A percentile compares a stretch with the other conserved stretches of the same genome.
Conservation (phyloP, 2,797 vertebrate genomes). For the Sebastiscus albofasciatus region DNA sequence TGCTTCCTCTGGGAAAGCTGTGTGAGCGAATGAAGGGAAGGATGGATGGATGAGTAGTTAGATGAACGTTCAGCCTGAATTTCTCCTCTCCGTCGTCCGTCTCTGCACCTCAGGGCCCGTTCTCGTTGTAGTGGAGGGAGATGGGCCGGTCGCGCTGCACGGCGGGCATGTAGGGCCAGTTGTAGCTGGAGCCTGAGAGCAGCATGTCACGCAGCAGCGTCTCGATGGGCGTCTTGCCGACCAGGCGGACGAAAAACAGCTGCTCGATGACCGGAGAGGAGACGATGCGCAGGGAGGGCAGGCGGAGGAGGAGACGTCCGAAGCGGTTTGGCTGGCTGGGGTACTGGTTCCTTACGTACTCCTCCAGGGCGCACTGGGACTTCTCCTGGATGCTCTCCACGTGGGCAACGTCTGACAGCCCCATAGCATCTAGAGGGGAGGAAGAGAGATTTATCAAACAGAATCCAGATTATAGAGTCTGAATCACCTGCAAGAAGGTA, state of each 20-base stretch:
- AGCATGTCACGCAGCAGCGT: conserved; percentile 92
- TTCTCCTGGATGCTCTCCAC: conserved; percentile 92
- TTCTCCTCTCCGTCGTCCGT: background rate
- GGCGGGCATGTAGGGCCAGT: conserved; percentile 87
- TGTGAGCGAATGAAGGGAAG: conserved; percentile 31
- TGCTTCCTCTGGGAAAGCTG: conserved; percentile 44
- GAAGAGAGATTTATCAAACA: background rate
- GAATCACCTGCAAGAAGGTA: background rate
- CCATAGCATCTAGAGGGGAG: conserved; percentile 84
- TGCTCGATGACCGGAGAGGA: conserved; percentile 91
- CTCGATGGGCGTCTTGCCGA: conserved; percentile 92
- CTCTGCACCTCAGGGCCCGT: conserved; percentile 78
- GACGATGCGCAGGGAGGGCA: conserved; percentile 89
- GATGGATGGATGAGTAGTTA: conserved; percentile 17
- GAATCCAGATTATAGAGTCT: background rate
- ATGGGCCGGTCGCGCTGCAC: conserved; percentile 85
- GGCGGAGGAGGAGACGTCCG: conserved; percentile 87
- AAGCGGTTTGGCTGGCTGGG: conserved; percentile 90
- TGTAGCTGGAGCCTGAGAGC: conserved; percentile 89
- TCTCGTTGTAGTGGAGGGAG: conserved; percentile 87
- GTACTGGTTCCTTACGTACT: conserved; percentile 90
- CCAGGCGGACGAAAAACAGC: conserved; percentile 90
- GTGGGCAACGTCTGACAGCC: conserved; percentile 87
- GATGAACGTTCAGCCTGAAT: conserved; percentile 34
- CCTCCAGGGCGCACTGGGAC: conserved; percentile 90